Evolutionary conservation across 2,113 vertebrate genomes (phyloP).

Genomic region (Chaetodon auriga): DNA sequence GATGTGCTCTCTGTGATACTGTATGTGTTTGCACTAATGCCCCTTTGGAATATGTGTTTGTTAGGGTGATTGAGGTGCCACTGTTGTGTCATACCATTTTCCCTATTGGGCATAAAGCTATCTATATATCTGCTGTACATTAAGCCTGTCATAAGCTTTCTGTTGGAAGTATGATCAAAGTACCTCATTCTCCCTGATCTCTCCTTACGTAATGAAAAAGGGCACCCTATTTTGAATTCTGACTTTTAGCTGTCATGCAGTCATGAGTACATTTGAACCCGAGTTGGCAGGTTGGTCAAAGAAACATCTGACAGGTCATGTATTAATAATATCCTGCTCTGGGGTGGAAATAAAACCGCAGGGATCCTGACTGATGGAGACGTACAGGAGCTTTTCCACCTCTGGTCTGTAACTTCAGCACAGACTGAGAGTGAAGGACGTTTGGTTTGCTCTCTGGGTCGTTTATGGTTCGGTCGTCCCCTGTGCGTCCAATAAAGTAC

Average conservation of each 20-base stretch:
- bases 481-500: slow-evolving; percentile 17
- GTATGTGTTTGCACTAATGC: background rate
- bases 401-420: background rate
- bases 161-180: background rate
- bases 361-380: slow-evolving; percentile 22
- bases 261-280: slow-evolving; percentile 12
- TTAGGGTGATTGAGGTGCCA: background rate
- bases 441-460: slow-evolving; percentile 23
- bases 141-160: slow-evolving; percentile 3
- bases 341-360: slow-evolving; percentile 33
- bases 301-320: slow-evolving; percentile 52
- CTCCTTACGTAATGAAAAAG: slow-evolving; percentile 7
- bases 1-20: background rate
- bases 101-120: background rate
- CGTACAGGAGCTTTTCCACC: slow-evolving; percentile 13
- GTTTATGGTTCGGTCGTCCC: slow-evolving; percentile 4
- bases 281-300: slow-evolving; percentile 36
- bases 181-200: background rate
- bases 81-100: background rate
- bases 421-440: slow-evolving; percentile 17
- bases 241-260: slow-evolving; percentile 25
- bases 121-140: background rate
- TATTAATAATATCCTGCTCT: slow-evolving; percentile 49
- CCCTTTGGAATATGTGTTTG: background rate
- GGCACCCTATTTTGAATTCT: slow-evolving; percentile 23